phyloP scores from a whole-genome alignment of 1,140 invertebrate genomes.

The Drosophila athabasca region DNA sequence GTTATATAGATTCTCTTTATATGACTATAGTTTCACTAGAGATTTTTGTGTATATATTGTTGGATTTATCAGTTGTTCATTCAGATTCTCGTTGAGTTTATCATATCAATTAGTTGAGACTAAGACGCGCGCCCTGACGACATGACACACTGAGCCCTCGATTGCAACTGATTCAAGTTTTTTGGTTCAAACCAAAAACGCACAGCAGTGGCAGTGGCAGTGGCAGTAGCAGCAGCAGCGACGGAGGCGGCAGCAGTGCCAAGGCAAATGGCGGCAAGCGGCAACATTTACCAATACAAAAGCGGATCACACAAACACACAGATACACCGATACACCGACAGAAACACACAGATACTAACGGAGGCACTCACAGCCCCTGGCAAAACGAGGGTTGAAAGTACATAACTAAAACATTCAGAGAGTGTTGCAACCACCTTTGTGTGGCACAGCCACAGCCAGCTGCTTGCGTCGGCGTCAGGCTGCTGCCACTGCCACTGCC shows the following conservation, averaged over 20 bases:
- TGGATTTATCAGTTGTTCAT: conserved; percentile 12
- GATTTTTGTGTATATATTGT: neutral
- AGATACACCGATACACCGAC: conserved; percentile 8
- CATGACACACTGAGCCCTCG: conserved; percentile 75
- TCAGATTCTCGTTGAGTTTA: conserved; percentile 21
- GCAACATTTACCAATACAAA: conserved; percentile 83
- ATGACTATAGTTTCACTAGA: neutral
- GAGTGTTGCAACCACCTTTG: conserved; percentile 79
- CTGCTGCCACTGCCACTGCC: no score
- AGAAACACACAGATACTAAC: neutral
- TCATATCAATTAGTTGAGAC: neutral
- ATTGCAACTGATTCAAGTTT: conserved; percentile 83
- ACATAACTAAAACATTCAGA: conserved; percentile 45
- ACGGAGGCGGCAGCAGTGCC: conserved; percentile 35
- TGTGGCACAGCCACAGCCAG: conserved; percentile 35
- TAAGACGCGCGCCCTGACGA: conserved; percentile 55
- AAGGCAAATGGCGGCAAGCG: conserved; percentile 76
- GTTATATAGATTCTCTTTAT: neutral
- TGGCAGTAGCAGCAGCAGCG: conserved; percentile 18
- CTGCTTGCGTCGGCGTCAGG: conserved; percentile 24
- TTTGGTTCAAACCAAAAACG: conserved; percentile 59
- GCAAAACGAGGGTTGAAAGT: conserved; percentile 69
- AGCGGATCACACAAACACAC: conserved; percentile 42
- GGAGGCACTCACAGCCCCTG: conserved; percentile 13
- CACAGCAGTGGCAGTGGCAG: conserved; percentile 25